phyloP scores from a whole-genome alignment of 1,140 invertebrate genomes.

The Drosophila lacteicornis region DNA sequence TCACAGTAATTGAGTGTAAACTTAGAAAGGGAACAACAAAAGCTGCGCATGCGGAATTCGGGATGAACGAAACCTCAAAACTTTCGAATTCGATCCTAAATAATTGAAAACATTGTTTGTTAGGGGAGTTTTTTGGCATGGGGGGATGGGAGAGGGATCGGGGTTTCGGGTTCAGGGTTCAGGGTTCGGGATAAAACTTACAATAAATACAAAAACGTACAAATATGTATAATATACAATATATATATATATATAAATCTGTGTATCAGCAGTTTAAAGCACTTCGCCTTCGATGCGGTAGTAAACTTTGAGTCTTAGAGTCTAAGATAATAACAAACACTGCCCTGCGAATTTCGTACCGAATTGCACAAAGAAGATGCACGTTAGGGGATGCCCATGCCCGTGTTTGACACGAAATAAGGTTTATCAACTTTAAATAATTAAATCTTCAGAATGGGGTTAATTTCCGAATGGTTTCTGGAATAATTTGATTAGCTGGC shows the following conservation, averaged over 20 bases:
- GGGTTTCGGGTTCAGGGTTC: not conserved
- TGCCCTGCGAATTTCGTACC: slow-evolving; percentile 3
- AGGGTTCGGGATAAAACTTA: slow-evolving; percentile 53
- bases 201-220: slow-evolving; percentile 79
- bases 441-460: not conserved
- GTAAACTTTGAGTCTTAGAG: slow-evolving; percentile 79
- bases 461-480: not conserved
- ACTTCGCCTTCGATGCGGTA: slow-evolving; percentile 63
- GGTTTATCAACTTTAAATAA: not conserved
- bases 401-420: slow-evolving; percentile 1
- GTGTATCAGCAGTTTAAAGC: slow-evolving; percentile 75
- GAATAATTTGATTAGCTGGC: not conserved
- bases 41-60: slow-evolving; percentile 51
- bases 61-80: slow-evolving; percentile 21
- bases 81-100: slow-evolving; percentile 22
- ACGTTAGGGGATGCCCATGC: not conserved
- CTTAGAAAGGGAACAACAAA: slow-evolving; percentile 56
- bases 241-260: slow-evolving; percentile 60
- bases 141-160: not conserved
- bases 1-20: slow-evolving; percentile 67
- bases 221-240: slow-evolving; percentile 80
- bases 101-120: slow-evolving; percentile 43
- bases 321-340: slow-evolving; percentile 50
- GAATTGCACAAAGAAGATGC: slow-evolving; percentile 9
- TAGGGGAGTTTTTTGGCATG: slow-evolving; percentile 21